Evolutionary conservation across 2,888 invertebrate species (phyloP).

Genomic region (Nasonia oneida): DNA sequence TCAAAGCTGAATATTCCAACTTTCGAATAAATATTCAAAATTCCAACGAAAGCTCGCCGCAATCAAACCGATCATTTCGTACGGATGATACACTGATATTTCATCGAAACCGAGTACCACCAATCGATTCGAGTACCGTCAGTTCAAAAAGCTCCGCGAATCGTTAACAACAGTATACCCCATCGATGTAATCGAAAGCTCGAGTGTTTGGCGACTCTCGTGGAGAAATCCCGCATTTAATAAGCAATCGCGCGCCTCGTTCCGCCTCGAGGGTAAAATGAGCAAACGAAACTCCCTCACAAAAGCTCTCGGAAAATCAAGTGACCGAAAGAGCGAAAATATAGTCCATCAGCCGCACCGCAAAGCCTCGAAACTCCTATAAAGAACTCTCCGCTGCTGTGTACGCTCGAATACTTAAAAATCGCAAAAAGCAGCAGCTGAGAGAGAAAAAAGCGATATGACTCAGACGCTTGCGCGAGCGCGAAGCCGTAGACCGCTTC

Average conservation of each 20-base stretch:
- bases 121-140: too few species aligned
- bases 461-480: slow-evolving; percentile 20
- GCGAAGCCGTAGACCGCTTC: slow-evolving; percentile 32
- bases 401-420: slow-evolving; percentile 2
- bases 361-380: neutral
- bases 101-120: too few species aligned
- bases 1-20: too few species aligned
- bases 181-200: neutral
- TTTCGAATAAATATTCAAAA: too few species aligned
- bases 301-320: slow-evolving; percentile 7
- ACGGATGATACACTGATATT: too few species aligned
- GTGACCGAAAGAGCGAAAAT: neutral
- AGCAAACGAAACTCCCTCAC: neutral
- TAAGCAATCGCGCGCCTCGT: neutral
- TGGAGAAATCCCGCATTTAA: neutral
- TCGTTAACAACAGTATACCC: neutral
- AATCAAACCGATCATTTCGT: too few species aligned
- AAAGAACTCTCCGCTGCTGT: neutral
- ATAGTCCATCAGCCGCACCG: neutral
- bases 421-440: neutral
- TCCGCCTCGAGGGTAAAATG: neutral
- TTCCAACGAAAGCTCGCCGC: too few species aligned
- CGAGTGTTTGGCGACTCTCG: neutral
- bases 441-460: neutral
- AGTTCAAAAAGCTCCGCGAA: neutral